Base-by-base conservation (phyloP, 1,140 invertebrate genomes). In the Teleogryllus occipitalis region DNA sequence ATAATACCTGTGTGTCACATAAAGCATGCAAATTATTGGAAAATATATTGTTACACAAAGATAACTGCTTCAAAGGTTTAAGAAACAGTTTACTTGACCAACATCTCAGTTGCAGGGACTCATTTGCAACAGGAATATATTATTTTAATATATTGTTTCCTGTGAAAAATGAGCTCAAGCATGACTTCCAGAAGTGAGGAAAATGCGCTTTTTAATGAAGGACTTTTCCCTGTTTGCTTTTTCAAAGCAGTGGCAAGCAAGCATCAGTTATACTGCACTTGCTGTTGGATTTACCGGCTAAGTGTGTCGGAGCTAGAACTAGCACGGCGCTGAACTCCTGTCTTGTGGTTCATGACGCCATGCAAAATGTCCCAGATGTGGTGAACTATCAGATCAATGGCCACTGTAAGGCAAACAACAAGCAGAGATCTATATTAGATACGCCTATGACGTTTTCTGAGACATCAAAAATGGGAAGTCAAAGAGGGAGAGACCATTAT, bases 311-410 rank as follows among this genome's bases (percentile, higher is more conserved):
- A 76, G 80, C 80, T 80, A 79, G 80, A 73, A 77, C 80, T 81
- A 75, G 77, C 47, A 48, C 47, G 75, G 47, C 49, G 77, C 15
- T 47, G 48, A 27, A 46, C 73, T 76, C 54, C 73, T 46, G 75
- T 47, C 74, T 46, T 65, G 75, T 54, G 77, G 47, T 47, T 73
- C 78, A 82, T 54, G 77, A 48, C 79, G 18, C 81, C 81, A 87
- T 89, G 92, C 86, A 98, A 92, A 84, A 97, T 93, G 89, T 98
- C 97, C 90, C 95, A 93, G 88, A 99, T 98, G 91, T 98, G 97
- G 87, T 98, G 96, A 84, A 99, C 97, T 89, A 99, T 98, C 87
- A 99, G 91, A 88, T 97, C 96, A 90, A 99, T 98, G 88, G 97
- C 97, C 91, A 99, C 97, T 98, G 93, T 90, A 90, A 94, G 91